Base-by-base conservation (phyloP, 2,797 vertebrate genomes). In the Saxicola maurus region DNA sequence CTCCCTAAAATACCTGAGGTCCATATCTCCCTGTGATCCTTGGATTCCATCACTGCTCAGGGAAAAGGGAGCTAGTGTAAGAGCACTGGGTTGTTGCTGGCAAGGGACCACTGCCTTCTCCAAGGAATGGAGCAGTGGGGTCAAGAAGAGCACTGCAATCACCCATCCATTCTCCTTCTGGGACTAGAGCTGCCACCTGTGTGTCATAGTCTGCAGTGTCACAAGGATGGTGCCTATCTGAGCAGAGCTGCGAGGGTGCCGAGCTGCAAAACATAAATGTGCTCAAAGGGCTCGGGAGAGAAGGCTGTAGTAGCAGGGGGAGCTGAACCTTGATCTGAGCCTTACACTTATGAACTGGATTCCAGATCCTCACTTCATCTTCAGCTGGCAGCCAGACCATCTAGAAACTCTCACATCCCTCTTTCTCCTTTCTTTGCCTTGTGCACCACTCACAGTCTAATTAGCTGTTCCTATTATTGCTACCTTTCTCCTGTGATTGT, bases 391-490 rank as follows among this genome's bases (percentile, higher is more conserved):
- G 57, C 25, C 76, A 80, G 76, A 78, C 33, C 43, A 13, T 82
- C 38, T 31, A 86, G 57, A 74, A 89, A 64, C 21, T 31, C 31
- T 69, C 33, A 42, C 21, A 23, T 75, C 24, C 62, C 69, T 87
- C 57, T 68, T 69, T 42, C 75, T 77, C n/a, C 38, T 40, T 87
- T 73, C 64, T 82, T 71, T 71, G 60, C 51, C 73, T 87, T 76
- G 25, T 35, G n/a, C 43, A 82, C 48, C 56, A 67, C 30, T 88
- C 35, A 23, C 60, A 51, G 62, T 40, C 72, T 92, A 95, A 90
- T 94, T 90, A 92, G 91, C 87, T 33, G 40, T 48, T 93, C 69
- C 51, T 93, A 33, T 90, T 94, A 94, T 94, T 91, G 71, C 60
- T 92, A 42, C 77, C 93, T 85, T 82, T 89, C 73, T 75, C 74